Evolutionary conservation across 2,113 vertebrate species (phyloP).

Genomic region (Peromyscus californicus): DNA sequence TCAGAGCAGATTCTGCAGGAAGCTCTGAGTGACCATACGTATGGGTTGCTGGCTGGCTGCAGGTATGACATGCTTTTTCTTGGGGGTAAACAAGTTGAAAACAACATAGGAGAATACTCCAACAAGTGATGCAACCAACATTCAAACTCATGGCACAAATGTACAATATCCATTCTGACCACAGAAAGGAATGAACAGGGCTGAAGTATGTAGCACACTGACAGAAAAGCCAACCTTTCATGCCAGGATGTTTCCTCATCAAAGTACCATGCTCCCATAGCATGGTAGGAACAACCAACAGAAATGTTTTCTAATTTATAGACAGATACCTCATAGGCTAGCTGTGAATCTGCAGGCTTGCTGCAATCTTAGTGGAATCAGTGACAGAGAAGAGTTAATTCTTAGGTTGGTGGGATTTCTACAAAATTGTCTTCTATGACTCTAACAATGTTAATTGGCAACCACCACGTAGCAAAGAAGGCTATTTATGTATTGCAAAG

Average conservation of each 20-base stretch:
- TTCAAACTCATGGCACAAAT: neutral
- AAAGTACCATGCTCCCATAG: neutral
- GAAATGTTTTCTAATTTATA: neutral
- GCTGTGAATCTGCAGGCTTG: too few species aligned
- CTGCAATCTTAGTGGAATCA: neutral
- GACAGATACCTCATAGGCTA: neutral
- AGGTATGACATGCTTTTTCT: neutral
- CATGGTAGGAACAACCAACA: too few species aligned
- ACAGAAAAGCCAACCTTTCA: neutral
- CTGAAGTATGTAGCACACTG: fast-evolving
- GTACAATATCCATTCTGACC: neutral
- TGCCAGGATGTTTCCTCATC: neutral
- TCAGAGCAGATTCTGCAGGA: neutral
- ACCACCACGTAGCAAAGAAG: neutral
- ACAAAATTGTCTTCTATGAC: constrained; percentile 52
- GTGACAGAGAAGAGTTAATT: constrained; percentile 61
- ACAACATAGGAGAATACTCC: neutral
- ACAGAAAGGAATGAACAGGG: fast-evolving
- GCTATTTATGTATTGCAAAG: neutral
- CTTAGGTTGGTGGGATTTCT: constrained; percentile 2
- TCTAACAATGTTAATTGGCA: constrained; percentile 71
- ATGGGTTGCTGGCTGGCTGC: neutral
- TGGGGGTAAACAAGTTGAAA: neutral
- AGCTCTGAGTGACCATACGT: neutral
- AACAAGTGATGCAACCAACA: neutral